Conservation (phyloP, 2,888 invertebrate genomes). For the Epistrophella euchroma region DNA sequence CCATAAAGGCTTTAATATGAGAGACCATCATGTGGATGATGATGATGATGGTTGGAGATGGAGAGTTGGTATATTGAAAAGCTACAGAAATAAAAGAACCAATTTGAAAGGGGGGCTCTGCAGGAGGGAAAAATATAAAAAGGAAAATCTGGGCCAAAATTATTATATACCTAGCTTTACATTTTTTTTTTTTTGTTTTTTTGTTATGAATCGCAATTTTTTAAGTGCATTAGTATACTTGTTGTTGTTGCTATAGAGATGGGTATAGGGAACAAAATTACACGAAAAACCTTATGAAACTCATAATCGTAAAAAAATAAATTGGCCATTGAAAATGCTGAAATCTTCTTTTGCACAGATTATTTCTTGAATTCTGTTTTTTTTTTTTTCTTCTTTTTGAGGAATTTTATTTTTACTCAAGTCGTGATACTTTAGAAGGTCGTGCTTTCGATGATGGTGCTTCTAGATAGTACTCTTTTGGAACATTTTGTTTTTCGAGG, state of each 20-base stretch:
- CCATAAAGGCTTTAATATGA: slow-evolving; percentile 37
- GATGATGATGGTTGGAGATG: slow-evolving; percentile 1
- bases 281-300: slow-evolving; percentile 38
- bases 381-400: background rate
- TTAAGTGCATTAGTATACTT: slow-evolving; percentile 52
- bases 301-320: slow-evolving; percentile 34
- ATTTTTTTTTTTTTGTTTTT: slow-evolving; percentile 6
- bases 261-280: slow-evolving; percentile 10
- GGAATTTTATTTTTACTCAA: background rate
- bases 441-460: slow-evolving; percentile 31
- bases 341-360: slow-evolving; percentile 32
- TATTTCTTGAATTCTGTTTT: slow-evolving; percentile 10
- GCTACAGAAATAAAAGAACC: background rate
- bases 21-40: slow-evolving; percentile 44
- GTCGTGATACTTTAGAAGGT: slow-evolving; percentile 35
- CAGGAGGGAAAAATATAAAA: slow-evolving; percentile 16
- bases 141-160: slow-evolving; percentile 66
- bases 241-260: background rate
- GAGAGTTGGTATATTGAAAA: slow-evolving; percentile 12
- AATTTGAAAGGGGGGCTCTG: background rate
- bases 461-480: slow-evolving; percentile 7
- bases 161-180: slow-evolving; percentile 5
- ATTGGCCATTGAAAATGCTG: slow-evolving; percentile 32
- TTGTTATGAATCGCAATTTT: slow-evolving; percentile 61
- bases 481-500: background rate